Percentiles rank a stretch among this genome's conserved stretches.
phyloP scores from a whole-genome alignment of 2,888 invertebrate species.

The Apodemia zela region DNA sequence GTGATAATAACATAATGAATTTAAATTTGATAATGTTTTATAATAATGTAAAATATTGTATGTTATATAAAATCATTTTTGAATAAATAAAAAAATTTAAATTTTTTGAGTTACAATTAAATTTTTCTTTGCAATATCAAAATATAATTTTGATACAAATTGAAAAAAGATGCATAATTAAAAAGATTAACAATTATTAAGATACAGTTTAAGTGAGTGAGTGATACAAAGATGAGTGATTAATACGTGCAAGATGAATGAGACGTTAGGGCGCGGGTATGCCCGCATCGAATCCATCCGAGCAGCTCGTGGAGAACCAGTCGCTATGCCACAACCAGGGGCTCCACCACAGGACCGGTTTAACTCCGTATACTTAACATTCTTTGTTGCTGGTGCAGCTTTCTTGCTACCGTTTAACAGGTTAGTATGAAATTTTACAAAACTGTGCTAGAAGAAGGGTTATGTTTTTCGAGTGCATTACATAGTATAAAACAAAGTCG shows the following conservation, averaged over 20 bases:
- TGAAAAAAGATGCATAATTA: background rate
- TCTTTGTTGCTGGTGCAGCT: conserved; percentile 92
- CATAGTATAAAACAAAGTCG: no score
- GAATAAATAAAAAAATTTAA: background rate
- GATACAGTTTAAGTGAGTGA: background rate
- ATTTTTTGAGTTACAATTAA: background rate
- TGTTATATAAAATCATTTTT: background rate
- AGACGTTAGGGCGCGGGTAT: conserved; percentile 83
- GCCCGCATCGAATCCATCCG: conserved; percentile 82
- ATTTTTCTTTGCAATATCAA: background rate
- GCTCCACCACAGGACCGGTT: conserved; percentile 86
- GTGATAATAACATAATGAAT: background rate
- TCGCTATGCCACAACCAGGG: conserved; percentile 64
- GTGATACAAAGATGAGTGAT: conserved; percentile 2
- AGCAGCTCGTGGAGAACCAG: conserved; percentile 72
- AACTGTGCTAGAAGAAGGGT: no score
- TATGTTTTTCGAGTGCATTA: no score
- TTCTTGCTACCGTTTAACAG: conserved; percentile 96
- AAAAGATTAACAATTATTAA: conserved; percentile 3
- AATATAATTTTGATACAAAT: background rate
- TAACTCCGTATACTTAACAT: conserved; percentile 86
- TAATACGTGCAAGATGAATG: conserved; percentile 72
- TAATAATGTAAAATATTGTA: background rate
- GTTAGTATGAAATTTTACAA: conserved; percentile 53
- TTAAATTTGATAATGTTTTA: no score